Conservation (phyloP, 2,888 invertebrate genomes). For the Microctonus brassicae region DNA sequence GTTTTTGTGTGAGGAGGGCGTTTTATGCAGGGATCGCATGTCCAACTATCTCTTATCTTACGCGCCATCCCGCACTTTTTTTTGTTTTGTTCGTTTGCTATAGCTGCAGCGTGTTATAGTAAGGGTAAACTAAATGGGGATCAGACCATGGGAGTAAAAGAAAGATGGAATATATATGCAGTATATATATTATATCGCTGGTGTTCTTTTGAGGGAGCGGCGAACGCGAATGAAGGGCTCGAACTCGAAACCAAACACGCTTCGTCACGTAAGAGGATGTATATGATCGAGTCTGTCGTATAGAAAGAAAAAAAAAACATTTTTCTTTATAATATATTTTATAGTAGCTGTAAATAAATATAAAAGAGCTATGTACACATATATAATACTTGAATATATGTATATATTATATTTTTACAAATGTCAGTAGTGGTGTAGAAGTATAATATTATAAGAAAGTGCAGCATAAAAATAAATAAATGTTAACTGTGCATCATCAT, state of each 20-base stretch:
- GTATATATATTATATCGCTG: slow-evolving; percentile 15
- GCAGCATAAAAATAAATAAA: slow-evolving; percentile 5
- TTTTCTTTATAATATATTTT: background rate
- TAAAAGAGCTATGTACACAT: background rate
- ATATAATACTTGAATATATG: background rate
- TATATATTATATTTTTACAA: background rate
- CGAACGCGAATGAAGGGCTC: slow-evolving; percentile 14
- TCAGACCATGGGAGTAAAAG: slow-evolving; percentile 3
- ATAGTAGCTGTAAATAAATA: background rate
- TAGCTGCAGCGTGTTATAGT: slow-evolving; percentile 28
- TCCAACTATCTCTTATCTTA: slow-evolving; percentile 58
- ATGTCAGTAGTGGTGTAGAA: too few species aligned
- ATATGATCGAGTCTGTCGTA: background rate
- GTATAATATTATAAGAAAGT: background rate
- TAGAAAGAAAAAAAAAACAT: background rate
- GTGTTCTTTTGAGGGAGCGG: slow-evolving; percentile 16
- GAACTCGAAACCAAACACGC: slow-evolving; percentile 32
- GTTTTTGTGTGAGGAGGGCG: slow-evolving; percentile 42
- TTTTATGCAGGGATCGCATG: slow-evolving; percentile 62
- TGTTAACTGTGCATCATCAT: background rate
- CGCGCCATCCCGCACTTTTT: slow-evolving; percentile 59
- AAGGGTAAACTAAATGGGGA: slow-evolving; percentile 25
- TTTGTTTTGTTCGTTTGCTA: slow-evolving; percentile 36
- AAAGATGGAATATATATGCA: too few species aligned
- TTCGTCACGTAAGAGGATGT: slow-evolving; percentile 17